phyloP scores from a whole-genome alignment of 2,888 invertebrate genomes.

The Argyresthia goedartella region DNA sequence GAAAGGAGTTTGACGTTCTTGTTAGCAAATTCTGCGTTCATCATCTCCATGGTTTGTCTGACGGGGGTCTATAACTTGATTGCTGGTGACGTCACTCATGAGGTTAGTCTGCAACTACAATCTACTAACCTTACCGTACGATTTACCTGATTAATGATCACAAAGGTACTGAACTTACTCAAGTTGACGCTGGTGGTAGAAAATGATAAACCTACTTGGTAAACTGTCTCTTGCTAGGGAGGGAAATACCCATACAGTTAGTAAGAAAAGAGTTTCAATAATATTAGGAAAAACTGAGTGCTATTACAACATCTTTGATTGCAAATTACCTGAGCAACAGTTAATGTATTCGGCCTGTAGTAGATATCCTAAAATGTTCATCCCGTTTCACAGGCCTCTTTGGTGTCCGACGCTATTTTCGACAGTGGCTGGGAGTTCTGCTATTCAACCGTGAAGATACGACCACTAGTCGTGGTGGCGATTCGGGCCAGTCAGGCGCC shows the following conservation, averaged over 20 bases:
- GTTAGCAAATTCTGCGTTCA: slow-evolving; percentile 24
- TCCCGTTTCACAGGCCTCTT: slow-evolving; percentile 24
- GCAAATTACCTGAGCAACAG: no score
- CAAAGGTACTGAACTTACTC: no score
- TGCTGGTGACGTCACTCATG: slow-evolving; percentile 35
- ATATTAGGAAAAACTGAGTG: no score
- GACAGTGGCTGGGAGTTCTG: slow-evolving; percentile 40
- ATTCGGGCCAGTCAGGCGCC: slow-evolving; percentile 35
- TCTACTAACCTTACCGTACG: no score
- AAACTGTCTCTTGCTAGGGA: no score
- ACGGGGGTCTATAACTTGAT: slow-evolving; percentile 40
- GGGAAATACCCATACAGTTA: no score
- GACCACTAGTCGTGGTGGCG: slow-evolving; percentile 27
- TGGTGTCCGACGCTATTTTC: slow-evolving; percentile 31
- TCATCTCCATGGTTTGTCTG: slow-evolving; percentile 23
- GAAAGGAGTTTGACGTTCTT: slow-evolving; percentile 26
- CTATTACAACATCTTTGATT: no score
- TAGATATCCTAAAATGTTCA: neutral
- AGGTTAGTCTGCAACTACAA: slow-evolving; percentile 20
- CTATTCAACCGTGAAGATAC: slow-evolving; percentile 12
- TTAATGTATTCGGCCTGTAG: no score
- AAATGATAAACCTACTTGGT: no score
- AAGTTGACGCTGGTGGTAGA: no score
- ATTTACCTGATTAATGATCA: no score
- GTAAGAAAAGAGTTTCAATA: no score